Base-by-base conservation (phyloP, 2,113 vertebrate genomes). In the Pongo abelii region DNA sequence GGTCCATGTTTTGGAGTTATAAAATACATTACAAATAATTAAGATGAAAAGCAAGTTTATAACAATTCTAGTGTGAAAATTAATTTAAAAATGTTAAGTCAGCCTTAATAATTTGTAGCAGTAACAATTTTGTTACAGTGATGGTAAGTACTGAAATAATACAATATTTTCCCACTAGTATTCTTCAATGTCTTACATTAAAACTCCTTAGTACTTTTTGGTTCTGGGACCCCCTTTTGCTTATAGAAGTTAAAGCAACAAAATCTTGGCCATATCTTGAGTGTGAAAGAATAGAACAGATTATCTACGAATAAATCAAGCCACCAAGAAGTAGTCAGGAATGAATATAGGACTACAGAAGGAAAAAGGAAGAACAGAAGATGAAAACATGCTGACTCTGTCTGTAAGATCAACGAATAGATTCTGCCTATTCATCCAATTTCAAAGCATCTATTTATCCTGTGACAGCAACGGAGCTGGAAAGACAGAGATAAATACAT, bases 271-370 rank as follows among this genome's bases (percentile, higher is more conserved):
- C 22, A 77, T 80, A 32, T 27, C 57, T 59, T 84, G 46, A 93
- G 30, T 10, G 2, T 72, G 30, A 70, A 80, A 50, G 32, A 88
- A 55, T 10, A 70, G 64, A 88, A 84, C 3, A 89, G 30, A 43
- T n/a, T 35, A 84, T 84, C 16, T 91, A 35, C 90, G 84, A 92
- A 74, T 52, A 95, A 84, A 86, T 93, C 57, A 89, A 81, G 18
- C 30, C 59, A 93, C 16, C 1, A 67, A 48, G 59, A 74, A 74
- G 61, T 35, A 67, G 48, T 27, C 52, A 83, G 30, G 52, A 72
- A 57, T 52, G 11, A 84, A 9, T 84, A 17, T 35, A 81, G 80
- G n/a, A 61, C 52, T 18, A 83, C 30, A 40, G 9, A 8, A 64
- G 5, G 48, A 48, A 74, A 25, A 93, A 43, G 23, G 20, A 59